A percentile compares a stretch with the other conserved stretches of the same genome.
These are phyloP conservation scores for Stenodera caucasica DNA, from an alignment of 2,888 invertebrate genomes.

Conservation along the genomic window DNA sequence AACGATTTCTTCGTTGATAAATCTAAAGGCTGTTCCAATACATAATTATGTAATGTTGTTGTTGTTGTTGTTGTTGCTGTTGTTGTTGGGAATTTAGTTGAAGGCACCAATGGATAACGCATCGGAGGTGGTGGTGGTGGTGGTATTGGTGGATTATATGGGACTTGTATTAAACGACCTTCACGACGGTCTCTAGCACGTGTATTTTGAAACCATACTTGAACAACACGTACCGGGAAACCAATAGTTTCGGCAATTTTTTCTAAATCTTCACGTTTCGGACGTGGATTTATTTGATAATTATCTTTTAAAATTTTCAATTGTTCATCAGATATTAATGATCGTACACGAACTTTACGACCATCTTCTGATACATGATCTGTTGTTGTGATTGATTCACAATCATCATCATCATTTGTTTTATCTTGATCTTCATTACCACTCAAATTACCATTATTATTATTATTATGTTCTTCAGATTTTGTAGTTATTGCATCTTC, in stretches of 20 bases:
- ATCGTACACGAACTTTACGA: conserved; percentile 86
- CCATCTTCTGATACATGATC: conserved; percentile 60
- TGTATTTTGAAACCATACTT: conserved; percentile 97
- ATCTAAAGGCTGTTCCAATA: conserved; percentile 82
- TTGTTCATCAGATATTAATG: conserved; percentile 93
- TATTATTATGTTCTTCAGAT: conserved; percentile 60
- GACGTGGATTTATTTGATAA: conserved; percentile 88
- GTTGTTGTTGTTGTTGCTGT: conserved; percentile 5
- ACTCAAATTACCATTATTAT: conserved; percentile 33
- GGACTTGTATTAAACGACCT: conserved; percentile 58
- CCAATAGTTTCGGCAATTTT: conserved; percentile 80
- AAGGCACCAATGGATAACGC: conserved; percentile 26
- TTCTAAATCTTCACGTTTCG: conserved; percentile 91
- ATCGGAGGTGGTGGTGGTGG: not conserved
- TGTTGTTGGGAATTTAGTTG: conserved; percentile 14
- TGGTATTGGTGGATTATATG: conserved; percentile 49
- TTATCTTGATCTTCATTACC: conserved; percentile 58
- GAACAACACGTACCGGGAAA: conserved; percentile 77
- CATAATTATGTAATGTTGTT: conserved; percentile 26
- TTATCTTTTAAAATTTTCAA: conserved; percentile 85
- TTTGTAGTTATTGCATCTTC: conserved; percentile 65
- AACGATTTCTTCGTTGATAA: conserved; percentile 77
- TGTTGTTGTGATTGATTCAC: conserved; percentile 58
- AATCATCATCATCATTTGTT: conserved; percentile 59
- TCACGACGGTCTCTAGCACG: conserved; percentile 84